phyloP scores from a whole-genome alignment of 2,797 vertebrate genomes.

The Tapera naevia region DNA sequence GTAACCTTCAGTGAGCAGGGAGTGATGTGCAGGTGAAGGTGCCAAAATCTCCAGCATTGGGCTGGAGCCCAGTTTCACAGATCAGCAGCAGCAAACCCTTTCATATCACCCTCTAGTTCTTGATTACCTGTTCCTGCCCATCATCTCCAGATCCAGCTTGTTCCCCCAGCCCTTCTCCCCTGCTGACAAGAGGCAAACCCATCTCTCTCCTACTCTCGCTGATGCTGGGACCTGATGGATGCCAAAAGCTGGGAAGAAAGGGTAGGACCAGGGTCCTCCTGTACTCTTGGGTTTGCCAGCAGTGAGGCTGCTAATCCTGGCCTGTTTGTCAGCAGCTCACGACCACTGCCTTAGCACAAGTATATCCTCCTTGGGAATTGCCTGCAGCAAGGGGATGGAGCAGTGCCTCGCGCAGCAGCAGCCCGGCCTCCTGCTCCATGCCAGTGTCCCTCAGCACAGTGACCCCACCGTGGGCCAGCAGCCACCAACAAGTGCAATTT shows the following conservation, averaged over 20 bases:
- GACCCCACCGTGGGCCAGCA: background rate
- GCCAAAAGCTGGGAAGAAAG: background rate
- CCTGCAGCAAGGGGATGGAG: background rate
- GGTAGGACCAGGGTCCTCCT: background rate
- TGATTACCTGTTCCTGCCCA: background rate
- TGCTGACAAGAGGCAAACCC: background rate
- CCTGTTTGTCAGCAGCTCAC: background rate
- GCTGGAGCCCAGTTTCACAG: background rate
- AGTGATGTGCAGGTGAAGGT: background rate
- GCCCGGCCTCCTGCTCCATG: background rate
- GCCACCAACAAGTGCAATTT: rapidly evolving
- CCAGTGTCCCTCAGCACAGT: rapidly evolving
- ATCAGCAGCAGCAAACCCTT: background rate
- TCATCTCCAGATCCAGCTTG: background rate
- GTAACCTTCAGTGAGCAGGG: background rate
- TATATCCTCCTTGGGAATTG: background rate
- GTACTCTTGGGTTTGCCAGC: background rate
- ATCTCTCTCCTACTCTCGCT: background rate
- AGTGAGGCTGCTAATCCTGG: background rate
- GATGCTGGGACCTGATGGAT: background rate
- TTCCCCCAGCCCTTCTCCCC: background rate
- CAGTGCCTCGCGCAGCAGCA: background rate
- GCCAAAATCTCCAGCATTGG: background rate
- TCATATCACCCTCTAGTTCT: background rate
- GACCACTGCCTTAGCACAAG: background rate